These are phyloP conservation scores for Hydrozoanthus tunicans DNA, from an alignment of 64 coral and sea anemone genomes.

Conservation along the genomic window DNA sequence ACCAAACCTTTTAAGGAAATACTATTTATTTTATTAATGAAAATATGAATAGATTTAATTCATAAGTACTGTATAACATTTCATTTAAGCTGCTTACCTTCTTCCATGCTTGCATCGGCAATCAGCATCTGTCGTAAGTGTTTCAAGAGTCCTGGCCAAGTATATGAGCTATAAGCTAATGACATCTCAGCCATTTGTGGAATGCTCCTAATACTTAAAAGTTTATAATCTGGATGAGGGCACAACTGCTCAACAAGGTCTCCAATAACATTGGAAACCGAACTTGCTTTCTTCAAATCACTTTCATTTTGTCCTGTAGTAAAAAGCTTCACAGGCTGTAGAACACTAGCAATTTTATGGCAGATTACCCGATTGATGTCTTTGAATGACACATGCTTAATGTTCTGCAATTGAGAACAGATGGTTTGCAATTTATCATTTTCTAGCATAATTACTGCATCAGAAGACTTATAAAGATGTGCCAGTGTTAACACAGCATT, in stretches of 20 bases:
- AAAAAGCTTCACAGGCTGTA: conserved; percentile 92
- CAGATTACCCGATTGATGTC: conserved; percentile 95
- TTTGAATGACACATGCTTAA: conserved; percentile 93
- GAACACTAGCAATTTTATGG: conserved; percentile 89
- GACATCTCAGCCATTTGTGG: conserved; percentile 94
- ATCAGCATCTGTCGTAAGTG: conserved; percentile 97
- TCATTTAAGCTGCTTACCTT: conserved; percentile 53
- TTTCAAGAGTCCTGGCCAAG: conserved; percentile 87
- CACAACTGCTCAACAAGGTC: conserved; percentile 90
- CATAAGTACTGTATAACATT: background rate
- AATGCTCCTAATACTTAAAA: conserved; percentile 85
- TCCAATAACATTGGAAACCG: conserved; percentile 72
- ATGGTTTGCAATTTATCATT: conserved; percentile 98
- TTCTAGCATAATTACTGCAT: conserved; percentile 93
- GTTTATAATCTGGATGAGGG: conserved; percentile 95
- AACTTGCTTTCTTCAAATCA: conserved; percentile 52
- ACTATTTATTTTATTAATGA: too few species aligned
- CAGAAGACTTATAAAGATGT: conserved; percentile 92
- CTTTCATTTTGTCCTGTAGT: conserved; percentile 49
- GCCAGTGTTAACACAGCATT: conserved; percentile 94
- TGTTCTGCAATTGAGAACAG: conserved; percentile 82
- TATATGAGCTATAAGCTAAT: conserved; percentile 84
- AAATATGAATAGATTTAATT: too few species aligned
- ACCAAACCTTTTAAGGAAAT: too few species aligned
- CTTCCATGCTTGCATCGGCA: conserved; percentile 98